Evolutionary conservation across 2,888 invertebrate genomes (phyloP).

Genomic region (Tolmerus cingulatus): DNA sequence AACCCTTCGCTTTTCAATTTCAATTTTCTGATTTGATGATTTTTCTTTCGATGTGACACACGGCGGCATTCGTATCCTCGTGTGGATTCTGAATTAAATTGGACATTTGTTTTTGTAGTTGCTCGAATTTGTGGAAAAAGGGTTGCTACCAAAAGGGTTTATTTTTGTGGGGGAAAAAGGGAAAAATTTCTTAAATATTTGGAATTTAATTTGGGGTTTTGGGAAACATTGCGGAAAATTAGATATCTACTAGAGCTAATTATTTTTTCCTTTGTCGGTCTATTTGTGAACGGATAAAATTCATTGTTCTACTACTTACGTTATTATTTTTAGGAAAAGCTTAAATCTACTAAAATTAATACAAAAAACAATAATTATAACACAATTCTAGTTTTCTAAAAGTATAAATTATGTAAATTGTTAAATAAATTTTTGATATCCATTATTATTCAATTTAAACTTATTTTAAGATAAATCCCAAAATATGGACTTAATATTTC

Average conservation of each 20-base stretch:
- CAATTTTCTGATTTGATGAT: conserved; percentile 28
- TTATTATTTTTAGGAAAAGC: no score
- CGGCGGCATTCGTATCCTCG: background rate
- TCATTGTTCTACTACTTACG: no score
- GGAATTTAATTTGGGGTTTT: background rate
- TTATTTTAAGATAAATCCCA: no score
- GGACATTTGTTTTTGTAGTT: background rate
- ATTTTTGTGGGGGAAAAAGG: background rate
- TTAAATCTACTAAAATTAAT: no score
- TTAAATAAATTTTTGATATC: no score
- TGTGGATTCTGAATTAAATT: background rate
- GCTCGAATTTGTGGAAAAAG: background rate
- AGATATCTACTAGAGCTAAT: background rate
- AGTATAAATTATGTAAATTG: no score
- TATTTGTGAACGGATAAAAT: no score
- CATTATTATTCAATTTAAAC: no score
- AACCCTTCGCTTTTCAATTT: conserved; percentile 12
- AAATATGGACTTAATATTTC: no score
- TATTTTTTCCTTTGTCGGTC: no score
- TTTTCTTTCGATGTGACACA: conserved; percentile 28
- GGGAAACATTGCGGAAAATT: background rate
- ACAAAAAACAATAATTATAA: no score
- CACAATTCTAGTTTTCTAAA: no score
- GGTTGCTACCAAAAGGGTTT: background rate
- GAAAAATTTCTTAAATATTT: background rate